Percentiles rank a stretch among this genome's conserved stretches.
Conservation (phyloP, 2,888 invertebrate genomes). For the Meiosimyza decipiens region DNA sequence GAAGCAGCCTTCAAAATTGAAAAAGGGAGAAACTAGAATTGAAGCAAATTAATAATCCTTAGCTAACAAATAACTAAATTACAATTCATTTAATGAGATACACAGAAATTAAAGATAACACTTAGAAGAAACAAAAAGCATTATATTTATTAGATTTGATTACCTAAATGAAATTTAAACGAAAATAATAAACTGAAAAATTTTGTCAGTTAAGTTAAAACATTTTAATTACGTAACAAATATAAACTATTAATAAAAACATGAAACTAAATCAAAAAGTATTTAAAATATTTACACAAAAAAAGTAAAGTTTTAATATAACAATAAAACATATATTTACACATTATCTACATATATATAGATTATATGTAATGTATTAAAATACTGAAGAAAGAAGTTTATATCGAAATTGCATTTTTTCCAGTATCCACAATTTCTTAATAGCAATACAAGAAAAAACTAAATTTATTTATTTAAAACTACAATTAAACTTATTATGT, state of each 20-base stretch:
- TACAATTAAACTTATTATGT: neutral
- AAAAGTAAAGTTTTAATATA: neutral
- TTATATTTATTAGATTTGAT: constrained; percentile 28
- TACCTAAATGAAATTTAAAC: constrained; percentile 27
- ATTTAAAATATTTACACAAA: constrained; percentile 11
- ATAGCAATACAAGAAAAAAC: neutral
- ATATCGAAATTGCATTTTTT: constrained; percentile 20
- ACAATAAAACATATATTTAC: constrained; percentile 14
- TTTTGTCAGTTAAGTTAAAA: no score
- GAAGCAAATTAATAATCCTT: no score
- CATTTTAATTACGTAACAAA: no score
- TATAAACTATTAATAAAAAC: neutral
- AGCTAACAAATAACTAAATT: no score
- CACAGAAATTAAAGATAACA: neutral
- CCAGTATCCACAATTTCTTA: neutral
- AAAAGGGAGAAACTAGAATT: no score
- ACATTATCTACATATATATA: no score
- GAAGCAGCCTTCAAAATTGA: no score
- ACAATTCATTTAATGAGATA: no score
- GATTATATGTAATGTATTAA: neutral
- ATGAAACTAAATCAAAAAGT: constrained; percentile 13
- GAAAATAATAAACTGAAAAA: neutral
- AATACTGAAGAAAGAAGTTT: constrained; percentile 1
- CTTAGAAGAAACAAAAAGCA: constrained; percentile 5
- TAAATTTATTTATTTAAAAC: neutral